These are phyloP conservation scores for Tinamus major DNA, from an alignment of 2,797 vertebrate species.

Conservation along the genomic window DNA sequence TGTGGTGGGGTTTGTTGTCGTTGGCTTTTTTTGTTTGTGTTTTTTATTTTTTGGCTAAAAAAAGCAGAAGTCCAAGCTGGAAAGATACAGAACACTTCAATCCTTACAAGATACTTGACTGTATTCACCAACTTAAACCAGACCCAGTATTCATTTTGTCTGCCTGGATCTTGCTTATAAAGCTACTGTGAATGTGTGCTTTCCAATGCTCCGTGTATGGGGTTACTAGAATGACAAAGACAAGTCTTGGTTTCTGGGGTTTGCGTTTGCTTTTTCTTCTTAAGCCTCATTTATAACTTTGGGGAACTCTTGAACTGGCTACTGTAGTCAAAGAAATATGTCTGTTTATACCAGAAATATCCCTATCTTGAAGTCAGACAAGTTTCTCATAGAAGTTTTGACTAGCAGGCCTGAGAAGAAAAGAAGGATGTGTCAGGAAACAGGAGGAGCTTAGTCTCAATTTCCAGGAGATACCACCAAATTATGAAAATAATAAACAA, in stretches of 20 bases:
- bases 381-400: background rate
- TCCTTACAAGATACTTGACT: background rate
- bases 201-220: background rate
- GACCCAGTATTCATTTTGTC: background rate
- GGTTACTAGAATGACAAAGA: background rate
- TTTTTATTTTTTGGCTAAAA: too few species aligned
- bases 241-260: background rate
- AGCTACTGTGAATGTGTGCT: rapidly evolving
- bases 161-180: background rate
- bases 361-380: background rate
- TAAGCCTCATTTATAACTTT: background rate
- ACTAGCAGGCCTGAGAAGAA: background rate
- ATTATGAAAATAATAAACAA: background rate
- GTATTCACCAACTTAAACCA: background rate
- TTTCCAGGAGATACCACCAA: background rate
- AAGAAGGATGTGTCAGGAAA: rapidly evolving
- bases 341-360: background rate
- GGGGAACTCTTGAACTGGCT: background rate
- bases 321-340: background rate
- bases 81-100: background rate
- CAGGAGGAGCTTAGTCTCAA: background rate
- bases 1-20: too few species aligned
- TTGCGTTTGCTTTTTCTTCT: background rate
- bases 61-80: background rate
- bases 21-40: too few species aligned